Evolutionary conservation across 2,797 vertebrate genomes (phyloP).

Genomic region (Tympanoctomys barrerae): DNA sequence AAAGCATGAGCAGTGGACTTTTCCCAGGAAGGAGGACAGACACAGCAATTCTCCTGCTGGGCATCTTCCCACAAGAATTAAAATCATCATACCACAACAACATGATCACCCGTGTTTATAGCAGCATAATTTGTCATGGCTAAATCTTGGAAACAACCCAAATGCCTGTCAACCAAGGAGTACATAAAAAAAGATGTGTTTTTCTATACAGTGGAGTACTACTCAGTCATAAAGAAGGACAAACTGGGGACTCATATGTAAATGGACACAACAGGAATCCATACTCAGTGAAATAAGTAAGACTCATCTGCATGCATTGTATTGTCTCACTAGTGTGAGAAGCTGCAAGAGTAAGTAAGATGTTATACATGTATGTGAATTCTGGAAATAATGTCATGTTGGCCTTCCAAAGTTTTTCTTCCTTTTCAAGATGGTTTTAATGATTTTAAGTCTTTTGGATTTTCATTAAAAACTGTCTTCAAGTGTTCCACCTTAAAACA

Average conservation of each 20-base stretch:
- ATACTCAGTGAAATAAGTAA: not conserved
- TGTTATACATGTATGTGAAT: not conserved
- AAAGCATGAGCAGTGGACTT: not conserved
- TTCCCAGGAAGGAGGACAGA: not conserved
- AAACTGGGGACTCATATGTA: not conserved
- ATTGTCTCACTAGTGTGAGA: not conserved
- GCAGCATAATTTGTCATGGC: not conserved
- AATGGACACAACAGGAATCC: not conserved
- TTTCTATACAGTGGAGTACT: not conserved
- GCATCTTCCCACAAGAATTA: not conserved
- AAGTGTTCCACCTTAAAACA: not conserved
- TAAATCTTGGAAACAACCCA: not conserved
- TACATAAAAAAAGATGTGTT: not conserved
- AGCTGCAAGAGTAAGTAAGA: not conserved
- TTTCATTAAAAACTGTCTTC: not conserved
- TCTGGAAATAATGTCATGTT: not conserved
- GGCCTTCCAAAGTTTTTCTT: not conserved
- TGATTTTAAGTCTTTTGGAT: not conserved
- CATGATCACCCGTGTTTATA: not conserved
- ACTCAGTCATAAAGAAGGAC: not conserved
- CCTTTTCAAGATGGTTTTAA: not conserved
- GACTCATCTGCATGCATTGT: not conserved
- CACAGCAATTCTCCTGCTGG: not conserved
- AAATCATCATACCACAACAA: not conserved
- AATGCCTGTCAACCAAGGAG: not conserved